These are phyloP conservation scores for Baccha elongata DNA, from an alignment of 2,888 invertebrate species.

Conservation along the genomic window DNA sequence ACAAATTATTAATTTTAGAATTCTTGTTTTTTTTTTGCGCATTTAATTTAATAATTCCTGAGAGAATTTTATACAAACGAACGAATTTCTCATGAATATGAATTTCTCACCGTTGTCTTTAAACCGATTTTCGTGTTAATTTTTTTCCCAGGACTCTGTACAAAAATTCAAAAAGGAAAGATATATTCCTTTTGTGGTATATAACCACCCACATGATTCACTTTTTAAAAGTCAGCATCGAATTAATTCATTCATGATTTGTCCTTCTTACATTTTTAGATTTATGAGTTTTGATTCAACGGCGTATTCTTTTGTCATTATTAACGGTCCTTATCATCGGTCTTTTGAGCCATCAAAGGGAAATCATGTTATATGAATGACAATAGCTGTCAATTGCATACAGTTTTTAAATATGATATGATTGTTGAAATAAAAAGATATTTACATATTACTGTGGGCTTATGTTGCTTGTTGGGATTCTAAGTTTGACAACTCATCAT, in stretches of 20 bases:
- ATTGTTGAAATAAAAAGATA: neutral
- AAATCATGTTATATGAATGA: neutral
- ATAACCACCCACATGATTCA: too few species aligned
- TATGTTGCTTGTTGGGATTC: too few species aligned
- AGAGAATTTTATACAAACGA: neutral
- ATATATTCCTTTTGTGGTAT: too few species aligned
- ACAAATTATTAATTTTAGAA: neutral
- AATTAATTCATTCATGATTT: too few species aligned
- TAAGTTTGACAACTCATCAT: too few species aligned
- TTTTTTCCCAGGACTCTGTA: too few species aligned
- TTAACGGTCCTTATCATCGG: neutral
- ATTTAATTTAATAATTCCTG: neutral
- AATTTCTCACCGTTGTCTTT: constrained; percentile 5
- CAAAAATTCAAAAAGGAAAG: too few species aligned
- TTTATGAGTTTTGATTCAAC: constrained; percentile 32
- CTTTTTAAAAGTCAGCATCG: too few species aligned
- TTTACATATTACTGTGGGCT: neutral
- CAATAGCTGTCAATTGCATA: constrained; percentile 7
- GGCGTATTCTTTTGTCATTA: constrained; percentile 29
- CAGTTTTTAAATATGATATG: neutral
- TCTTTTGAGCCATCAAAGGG: neutral
- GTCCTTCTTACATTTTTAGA: neutral
- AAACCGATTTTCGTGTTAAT: too few species aligned
- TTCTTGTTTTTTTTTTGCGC: neutral
- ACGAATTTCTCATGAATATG: constrained; percentile 1